A percentile compares a stretch with the other conserved stretches of the same genome.
Evolutionary conservation across 2,888 invertebrate genomes (phyloP).

Genomic region (Melieria crassipennis): DNA sequence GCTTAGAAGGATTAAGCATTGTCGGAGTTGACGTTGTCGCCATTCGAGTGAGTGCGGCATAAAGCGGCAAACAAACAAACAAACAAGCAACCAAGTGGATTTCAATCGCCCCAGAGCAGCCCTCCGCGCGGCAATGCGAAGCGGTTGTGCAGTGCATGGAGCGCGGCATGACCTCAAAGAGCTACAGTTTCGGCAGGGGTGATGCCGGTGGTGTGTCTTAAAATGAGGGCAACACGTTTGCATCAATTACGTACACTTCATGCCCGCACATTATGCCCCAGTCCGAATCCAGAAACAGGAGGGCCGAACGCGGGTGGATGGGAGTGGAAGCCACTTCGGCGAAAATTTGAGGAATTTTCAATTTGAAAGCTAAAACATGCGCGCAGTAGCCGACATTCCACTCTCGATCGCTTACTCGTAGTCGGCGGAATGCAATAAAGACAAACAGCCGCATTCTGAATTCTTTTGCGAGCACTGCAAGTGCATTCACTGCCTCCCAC

Average conservation of each 20-base stretch:
- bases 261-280: not conserved
- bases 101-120: conserved; percentile 17
- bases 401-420: not conserved
- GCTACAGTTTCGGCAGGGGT: not conserved
- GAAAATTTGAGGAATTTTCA: conserved; percentile 28
- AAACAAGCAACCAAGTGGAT: conserved; percentile 31
- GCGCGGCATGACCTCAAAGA: too few species aligned
- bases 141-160: too few species aligned
- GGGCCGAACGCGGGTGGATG: not conserved
- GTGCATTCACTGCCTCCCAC: not conserved
- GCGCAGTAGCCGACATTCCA: not conserved
- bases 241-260: conserved; percentile 11
- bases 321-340: not conserved
- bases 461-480: not conserved
- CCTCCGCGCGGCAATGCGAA: not conserved
- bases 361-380: conserved; percentile 27
- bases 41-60: conserved; percentile 36
- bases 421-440: conserved; percentile 45
- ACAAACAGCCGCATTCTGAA: conserved; percentile 39
- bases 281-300: not conserved
- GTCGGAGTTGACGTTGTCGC: conserved; percentile 42
- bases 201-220: conserved; percentile 16
- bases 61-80: conserved; percentile 38
- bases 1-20: conserved; percentile 58
- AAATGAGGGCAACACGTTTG: conserved; percentile 27